These are phyloP conservation scores for Pristionchus mayeri DNA, from an alignment of 2,888 invertebrate species.

Conservation along the genomic window DNA sequence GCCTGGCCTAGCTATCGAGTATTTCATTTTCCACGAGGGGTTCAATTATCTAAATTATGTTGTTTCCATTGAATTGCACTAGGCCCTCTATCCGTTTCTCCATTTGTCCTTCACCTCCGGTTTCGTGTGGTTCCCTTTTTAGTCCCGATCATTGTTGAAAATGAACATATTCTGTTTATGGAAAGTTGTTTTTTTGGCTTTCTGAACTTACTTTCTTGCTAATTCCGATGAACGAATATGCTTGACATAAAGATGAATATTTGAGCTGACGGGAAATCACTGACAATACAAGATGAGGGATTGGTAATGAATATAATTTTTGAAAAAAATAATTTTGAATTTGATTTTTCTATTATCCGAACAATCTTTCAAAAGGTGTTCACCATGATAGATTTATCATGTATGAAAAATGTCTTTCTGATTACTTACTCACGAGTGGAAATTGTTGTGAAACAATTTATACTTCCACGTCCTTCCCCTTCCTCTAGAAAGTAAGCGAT, in stretches of 20 bases:
- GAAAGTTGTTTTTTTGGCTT: constrained; percentile 37
- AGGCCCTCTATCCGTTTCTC: constrained; percentile 14
- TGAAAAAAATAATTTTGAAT: constrained; percentile 16
- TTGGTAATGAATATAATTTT: no score
- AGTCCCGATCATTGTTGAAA: constrained; percentile 10
- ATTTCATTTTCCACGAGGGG: not conserved
- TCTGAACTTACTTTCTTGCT: not conserved
- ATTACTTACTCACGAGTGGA: no score
- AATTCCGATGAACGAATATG: no score
- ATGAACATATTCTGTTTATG: not conserved
- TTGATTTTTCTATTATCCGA: no score
- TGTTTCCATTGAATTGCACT: constrained; percentile 22
- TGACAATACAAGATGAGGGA: no score
- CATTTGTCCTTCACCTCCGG: no score
- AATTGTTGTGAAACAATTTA: no score
- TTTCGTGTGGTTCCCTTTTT: not conserved
- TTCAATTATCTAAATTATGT: constrained; percentile 28
- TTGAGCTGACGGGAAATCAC: no score
- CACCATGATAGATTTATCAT: not conserved
- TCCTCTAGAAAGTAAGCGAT: no score
- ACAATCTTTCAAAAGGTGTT: not conserved
- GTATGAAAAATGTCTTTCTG: not conserved
- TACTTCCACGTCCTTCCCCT: no score
- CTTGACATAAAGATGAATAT: no score
- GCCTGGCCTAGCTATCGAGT: constrained; percentile 9